These are phyloP conservation scores for Drepana falcataria DNA, from an alignment of 2,888 invertebrate genomes.

Conservation along the genomic window DNA sequence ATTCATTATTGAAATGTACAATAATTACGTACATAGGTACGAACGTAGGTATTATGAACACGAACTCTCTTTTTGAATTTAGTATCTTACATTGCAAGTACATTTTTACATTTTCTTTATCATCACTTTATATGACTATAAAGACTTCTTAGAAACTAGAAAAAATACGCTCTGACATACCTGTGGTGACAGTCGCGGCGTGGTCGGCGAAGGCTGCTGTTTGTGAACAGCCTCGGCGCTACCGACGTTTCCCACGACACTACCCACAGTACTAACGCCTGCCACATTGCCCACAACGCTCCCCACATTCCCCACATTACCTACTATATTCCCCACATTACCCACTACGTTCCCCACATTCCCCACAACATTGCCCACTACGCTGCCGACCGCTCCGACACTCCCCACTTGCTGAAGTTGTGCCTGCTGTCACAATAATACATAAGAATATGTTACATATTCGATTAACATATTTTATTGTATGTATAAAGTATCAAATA, in stretches of 20 bases:
- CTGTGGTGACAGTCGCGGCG: conserved; percentile 65
- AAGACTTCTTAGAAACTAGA: too few species aligned
- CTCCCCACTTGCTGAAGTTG: conserved; percentile 80
- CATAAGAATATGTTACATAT: not conserved
- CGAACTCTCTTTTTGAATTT: too few species aligned
- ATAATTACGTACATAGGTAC: too few species aligned
- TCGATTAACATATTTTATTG: not conserved
- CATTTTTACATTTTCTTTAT: too few species aligned
- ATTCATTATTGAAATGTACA: too few species aligned
- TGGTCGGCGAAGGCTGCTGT: conserved; percentile 66
- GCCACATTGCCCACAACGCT: conserved; percentile 26
- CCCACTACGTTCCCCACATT: conserved; percentile 32
- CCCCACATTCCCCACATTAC: conserved; percentile 31
- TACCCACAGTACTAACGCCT: conserved; percentile 31
- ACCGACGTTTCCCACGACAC: conserved; percentile 28
- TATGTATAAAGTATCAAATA: not conserved
- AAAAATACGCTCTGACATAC: conserved; percentile 23
- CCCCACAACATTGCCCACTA: conserved; percentile 14
- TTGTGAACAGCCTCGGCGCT: conserved; percentile 55
- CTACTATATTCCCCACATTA: conserved; percentile 35
- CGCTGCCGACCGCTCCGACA: conserved; percentile 16
- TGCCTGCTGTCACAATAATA: conserved; percentile 76
- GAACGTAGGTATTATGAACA: too few species aligned
- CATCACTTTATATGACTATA: too few species aligned
- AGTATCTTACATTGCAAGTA: too few species aligned